Evolutionary conservation across 2,113 vertebrate genomes (phyloP).

Genomic region (Reinhardtius hippoglossoides): DNA sequence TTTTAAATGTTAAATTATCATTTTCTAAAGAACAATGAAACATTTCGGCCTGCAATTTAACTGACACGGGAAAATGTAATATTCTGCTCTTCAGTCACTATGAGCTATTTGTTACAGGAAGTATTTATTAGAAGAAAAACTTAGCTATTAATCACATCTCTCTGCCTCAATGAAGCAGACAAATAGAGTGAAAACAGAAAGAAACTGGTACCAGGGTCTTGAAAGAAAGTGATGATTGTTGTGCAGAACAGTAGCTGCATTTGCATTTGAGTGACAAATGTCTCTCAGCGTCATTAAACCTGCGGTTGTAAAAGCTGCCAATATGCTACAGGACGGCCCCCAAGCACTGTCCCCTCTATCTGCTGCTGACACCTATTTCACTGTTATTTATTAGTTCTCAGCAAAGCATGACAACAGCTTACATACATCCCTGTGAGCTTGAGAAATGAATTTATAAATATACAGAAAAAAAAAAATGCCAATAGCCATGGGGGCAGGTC

Average conservation of each 20-base stretch:
- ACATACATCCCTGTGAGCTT: constrained; percentile 63
- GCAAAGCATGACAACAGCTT: constrained; percentile 55
- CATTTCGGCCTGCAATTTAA: constrained; percentile 57
- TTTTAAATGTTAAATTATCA: constrained; percentile 40
- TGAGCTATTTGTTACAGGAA: constrained; percentile 54
- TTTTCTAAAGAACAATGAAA: constrained; percentile 53
- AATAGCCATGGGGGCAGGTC: constrained; percentile 75
- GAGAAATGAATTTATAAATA: constrained; percentile 81
- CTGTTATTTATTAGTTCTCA: constrained; percentile 76
- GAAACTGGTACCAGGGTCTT: constrained; percentile 47
- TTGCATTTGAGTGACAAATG: constrained; percentile 78
- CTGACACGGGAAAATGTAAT: constrained; percentile 46
- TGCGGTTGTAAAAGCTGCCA: constrained; percentile 71
- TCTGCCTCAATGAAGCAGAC: constrained; percentile 52
- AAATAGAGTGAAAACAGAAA: constrained; percentile 61
- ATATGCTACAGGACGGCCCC: constrained; percentile 56
- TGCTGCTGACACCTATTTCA: constrained; percentile 75
- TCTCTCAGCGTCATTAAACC: constrained; percentile 71
- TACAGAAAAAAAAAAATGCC: constrained; percentile 76
- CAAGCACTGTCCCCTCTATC: constrained; percentile 47
- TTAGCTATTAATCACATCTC: constrained; percentile 65
- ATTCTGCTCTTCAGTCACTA: constrained; percentile 48
- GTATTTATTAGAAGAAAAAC: constrained; percentile 55
- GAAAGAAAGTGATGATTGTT: constrained; percentile 73
- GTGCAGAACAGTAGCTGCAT: constrained; percentile 58